phyloP scores from a whole-genome alignment of 2,113 vertebrate species.

The Regulus satrapa region DNA sequence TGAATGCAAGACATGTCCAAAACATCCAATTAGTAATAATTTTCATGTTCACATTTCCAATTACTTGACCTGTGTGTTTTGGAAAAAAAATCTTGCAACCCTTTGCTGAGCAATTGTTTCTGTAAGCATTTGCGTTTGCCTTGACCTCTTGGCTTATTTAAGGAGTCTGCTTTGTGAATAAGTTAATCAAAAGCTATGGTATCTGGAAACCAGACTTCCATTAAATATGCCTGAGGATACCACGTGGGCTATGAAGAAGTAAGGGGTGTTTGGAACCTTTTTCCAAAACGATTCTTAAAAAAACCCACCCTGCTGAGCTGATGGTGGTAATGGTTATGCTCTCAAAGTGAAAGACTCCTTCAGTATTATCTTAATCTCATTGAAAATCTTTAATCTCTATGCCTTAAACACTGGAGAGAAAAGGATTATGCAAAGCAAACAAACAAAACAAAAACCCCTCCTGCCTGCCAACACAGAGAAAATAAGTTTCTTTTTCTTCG shows the following conservation, averaged over 20 bases:
- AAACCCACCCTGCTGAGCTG: not conserved
- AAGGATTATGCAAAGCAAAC: not conserved
- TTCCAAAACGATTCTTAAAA: not conserved
- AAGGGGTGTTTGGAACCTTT: not conserved
- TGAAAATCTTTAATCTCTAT: not conserved
- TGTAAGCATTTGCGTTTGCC: not conserved
- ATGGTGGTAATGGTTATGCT: not conserved
- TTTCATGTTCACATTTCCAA: not conserved
- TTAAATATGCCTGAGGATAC: not conserved
- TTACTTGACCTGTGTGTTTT: not conserved
- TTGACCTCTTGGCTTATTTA: not conserved
- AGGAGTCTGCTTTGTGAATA: not conserved
- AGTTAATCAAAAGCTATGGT: not conserved
- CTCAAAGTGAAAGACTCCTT: not conserved
- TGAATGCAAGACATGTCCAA: not conserved
- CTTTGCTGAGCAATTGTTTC: not conserved
- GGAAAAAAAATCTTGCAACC: not conserved
- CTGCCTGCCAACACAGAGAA: not conserved
- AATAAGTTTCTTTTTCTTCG: not conserved
- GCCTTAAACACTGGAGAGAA: not conserved
- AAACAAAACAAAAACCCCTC: accelerated
- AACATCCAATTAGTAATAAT: not conserved
- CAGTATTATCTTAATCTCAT: not conserved
- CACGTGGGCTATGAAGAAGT: not conserved
- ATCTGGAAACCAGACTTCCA: not conserved